A percentile compares a stretch with the other conserved stretches of the same genome.
These are phyloP conservation scores for Bergia sp. DNA, from an alignment of 92 coral and sea anemone genomes.

Conservation along the genomic window DNA sequence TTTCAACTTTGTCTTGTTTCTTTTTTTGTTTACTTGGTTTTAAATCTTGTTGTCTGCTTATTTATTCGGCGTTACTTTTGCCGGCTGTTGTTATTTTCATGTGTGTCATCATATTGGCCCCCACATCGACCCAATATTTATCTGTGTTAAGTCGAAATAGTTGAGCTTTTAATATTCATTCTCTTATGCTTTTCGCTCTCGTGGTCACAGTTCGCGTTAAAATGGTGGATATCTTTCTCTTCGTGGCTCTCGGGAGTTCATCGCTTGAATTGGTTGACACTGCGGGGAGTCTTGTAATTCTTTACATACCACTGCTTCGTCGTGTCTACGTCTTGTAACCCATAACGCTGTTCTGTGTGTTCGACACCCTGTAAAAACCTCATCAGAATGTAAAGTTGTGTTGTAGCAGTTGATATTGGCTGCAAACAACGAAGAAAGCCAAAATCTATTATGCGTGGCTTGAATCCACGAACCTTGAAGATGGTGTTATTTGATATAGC, in stretches of 20 bases:
- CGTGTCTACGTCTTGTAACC: conserved; percentile 1
- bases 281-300: conserved; percentile 40
- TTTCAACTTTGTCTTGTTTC: conserved; percentile 23
- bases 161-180: conserved; percentile 3
- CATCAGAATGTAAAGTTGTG: background rate
- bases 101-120: conserved; percentile 10
- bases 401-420: background rate
- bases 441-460: conserved; percentile 15
- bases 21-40: conserved; percentile 2
- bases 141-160: conserved; percentile 2
- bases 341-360: conserved; percentile 15
- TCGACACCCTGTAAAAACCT: background rate
- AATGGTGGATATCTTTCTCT: conserved; percentile 6
- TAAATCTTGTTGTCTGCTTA: background rate
- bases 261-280: conserved; percentile 20
- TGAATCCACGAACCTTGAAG: conserved; percentile 20
- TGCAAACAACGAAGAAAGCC: background rate
- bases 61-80: background rate
- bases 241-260: background rate
- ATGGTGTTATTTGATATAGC: conserved; percentile 38
- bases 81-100: conserved; percentile 2
- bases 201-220: conserved; percentile 25
- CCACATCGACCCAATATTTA: conserved; percentile 4
- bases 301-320: conserved; percentile 33
- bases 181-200: conserved; percentile 11